Percentiles rank a stretch among this genome's conserved stretches.
phyloP scores from a whole-genome alignment of 2,797 vertebrate species.

The Spinus olivaceus region DNA sequence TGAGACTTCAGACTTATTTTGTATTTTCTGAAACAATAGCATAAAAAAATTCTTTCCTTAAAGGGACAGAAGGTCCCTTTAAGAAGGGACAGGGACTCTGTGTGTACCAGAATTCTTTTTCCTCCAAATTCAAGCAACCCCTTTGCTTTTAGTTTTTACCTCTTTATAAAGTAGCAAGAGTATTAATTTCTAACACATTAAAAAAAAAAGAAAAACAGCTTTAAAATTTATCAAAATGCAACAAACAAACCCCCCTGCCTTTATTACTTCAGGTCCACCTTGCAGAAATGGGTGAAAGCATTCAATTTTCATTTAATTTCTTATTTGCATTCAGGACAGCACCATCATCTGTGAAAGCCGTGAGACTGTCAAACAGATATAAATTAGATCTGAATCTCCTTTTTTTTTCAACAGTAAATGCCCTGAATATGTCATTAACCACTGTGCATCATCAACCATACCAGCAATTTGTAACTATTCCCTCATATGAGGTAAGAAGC shows the following conservation, averaged over 20 bases:
- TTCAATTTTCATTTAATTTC: not conserved
- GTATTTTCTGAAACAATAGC: not conserved
- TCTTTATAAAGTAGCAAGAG: not conserved
- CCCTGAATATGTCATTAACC: not conserved
- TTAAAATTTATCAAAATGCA: not conserved
- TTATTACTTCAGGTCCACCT: not conserved
- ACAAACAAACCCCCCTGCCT: accelerated
- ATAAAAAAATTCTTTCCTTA: not conserved
- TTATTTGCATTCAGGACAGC: not conserved
- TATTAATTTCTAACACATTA: not conserved
- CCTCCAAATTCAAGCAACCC: not conserved
- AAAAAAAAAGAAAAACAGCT: not conserved
- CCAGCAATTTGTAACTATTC: not conserved
- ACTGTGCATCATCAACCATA: not conserved
- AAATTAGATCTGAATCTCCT: not conserved
- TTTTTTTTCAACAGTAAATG: not conserved
- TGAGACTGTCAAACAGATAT: not conserved
- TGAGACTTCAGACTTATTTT: not conserved
- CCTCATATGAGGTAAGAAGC: not conserved
- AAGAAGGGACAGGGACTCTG: not conserved
- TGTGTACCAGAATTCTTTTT: not conserved
- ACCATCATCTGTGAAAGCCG: not conserved
- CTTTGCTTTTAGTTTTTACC: not conserved
- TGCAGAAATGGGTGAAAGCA: not conserved
- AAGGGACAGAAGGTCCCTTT: not conserved